These are phyloP conservation scores for Argyresthia albistria DNA, from an alignment of 2,888 invertebrate species.

Conservation along the genomic window DNA sequence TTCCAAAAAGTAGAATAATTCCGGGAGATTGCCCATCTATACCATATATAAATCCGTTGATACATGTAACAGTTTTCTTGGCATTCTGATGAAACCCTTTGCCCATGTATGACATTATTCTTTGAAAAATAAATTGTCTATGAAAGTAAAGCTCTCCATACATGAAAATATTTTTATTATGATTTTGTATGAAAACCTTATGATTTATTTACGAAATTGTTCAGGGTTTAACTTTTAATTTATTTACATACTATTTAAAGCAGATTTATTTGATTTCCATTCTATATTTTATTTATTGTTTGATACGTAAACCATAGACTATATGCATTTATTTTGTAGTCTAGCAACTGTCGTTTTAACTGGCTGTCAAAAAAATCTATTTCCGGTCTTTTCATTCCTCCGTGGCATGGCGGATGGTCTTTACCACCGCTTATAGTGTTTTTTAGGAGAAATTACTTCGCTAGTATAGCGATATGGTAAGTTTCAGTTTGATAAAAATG, in stretches of 20 bases:
- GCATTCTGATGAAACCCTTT: too few relatives aligned
- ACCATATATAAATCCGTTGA: too few relatives aligned
- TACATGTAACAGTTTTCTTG: too few relatives aligned
- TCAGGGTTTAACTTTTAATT: too few relatives aligned
- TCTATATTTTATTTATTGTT: not conserved
- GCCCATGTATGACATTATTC: too few relatives aligned
- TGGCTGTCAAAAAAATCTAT: constrained; percentile 37
- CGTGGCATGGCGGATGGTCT: constrained; percentile 73
- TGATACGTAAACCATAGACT: not conserved
- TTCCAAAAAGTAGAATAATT: too few relatives aligned
- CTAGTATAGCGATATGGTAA: constrained; percentile 61
- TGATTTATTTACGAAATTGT: too few relatives aligned
- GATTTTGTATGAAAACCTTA: not conserved
- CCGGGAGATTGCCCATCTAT: too few relatives aligned
- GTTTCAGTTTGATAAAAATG: constrained; percentile 1
- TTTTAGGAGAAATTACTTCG: constrained; percentile 61
- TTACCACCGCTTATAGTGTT: constrained; percentile 55
- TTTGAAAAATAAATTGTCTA: not conserved
- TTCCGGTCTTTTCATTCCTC: constrained; percentile 70
- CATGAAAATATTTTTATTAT: constrained; percentile 1
- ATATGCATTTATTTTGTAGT: constrained; percentile 14
- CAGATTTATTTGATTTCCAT: too few relatives aligned
- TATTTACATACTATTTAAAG: too few relatives aligned
- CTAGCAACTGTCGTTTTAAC: constrained; percentile 38
- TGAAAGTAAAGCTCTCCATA: not conserved